phyloP scores from a whole-genome alignment of 1,140 invertebrate species.

The Phenacoccus solenopsis region DNA sequence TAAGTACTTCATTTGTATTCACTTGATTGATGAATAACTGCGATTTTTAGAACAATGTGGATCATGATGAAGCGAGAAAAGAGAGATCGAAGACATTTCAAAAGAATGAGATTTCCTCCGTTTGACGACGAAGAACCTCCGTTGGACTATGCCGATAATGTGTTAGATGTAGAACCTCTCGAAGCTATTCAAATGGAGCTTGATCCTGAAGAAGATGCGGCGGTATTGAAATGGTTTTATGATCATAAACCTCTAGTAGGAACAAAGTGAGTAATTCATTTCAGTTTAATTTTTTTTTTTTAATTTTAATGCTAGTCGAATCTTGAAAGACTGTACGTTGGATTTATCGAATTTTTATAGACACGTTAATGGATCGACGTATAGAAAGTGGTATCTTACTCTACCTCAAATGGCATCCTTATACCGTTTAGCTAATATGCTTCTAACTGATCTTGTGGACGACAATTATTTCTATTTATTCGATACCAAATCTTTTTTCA shows the following conservation, averaged over 20 bases:
- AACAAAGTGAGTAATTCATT: conserved; percentile 47
- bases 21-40: background rate
- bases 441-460: conserved; percentile 97
- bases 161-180: conserved; percentile 95
- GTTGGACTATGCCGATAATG: conserved; percentile 97
- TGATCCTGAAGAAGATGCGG: conserved; percentile 88
- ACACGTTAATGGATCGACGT: conserved; percentile 93
- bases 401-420: conserved; percentile 95
- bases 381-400: conserved; percentile 87
- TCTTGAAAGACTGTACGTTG: background rate
- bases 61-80: conserved; percentile 99
- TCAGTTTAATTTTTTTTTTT: background rate
- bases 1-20: background rate
- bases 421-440: conserved; percentile 92
- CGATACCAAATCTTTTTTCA: conserved; percentile 98
- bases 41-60: conserved; percentile 83
- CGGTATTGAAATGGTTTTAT: conserved; percentile 92
- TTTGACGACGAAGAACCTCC: conserved; percentile 99
- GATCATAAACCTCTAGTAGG: conserved; percentile 94
- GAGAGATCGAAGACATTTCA: conserved; percentile 95
- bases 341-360: conserved; percentile 36
- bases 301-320: background rate
- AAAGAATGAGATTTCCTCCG: conserved; percentile 98
- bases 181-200: conserved; percentile 99
- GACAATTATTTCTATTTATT: conserved; percentile 99